Evolutionary conservation across 2,888 invertebrate genomes (phyloP), one percentile per base, ranked within the genome.

Genomic region (Rotaria sp.): DNA sequence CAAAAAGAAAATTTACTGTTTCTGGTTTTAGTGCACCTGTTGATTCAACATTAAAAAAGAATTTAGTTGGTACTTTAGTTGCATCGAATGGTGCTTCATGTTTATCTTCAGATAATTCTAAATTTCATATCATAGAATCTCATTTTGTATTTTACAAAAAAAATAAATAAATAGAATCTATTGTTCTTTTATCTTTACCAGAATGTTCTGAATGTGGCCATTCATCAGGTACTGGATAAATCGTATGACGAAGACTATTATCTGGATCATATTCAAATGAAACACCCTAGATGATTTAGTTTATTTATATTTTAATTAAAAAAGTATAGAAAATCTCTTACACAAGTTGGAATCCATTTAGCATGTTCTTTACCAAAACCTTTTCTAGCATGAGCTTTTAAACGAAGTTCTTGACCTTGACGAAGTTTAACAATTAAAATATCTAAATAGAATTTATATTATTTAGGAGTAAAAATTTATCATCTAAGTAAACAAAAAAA

Each of bases 251-350:
- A 94, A 99, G 95, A 0, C 95, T 93, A 92, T 99, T 99, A 90
- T 99, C 99, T 0, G 99, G 99, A 92, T 99, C 99, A 92, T 99
- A 99, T 91, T 99, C 99, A 92, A 99, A 99, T 85, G 95, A 95
- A 1, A 99, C 97, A 80, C 97, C 97, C 67, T 67, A 67, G 2
- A 26, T 11, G 7, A 21, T 35, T 35, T 18, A 35, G 0, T 21
- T 8, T 7, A 21, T 67, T 13, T 11, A 67, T 21, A 35, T 2
- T 7, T 67, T 10, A 26, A 26, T 52, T 52, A 7, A 52, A 52
- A 52, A 7, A 41, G 8, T 5, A 41, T 41, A 48, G 24, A 55
- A 26, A 55, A 10, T 15, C 3, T 67, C 35, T 35, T 67, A 67
- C 67, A 85, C 96, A 96, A 0, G 99, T 99, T 8, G 99, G 99